Evolutionary conservation across 2,888 invertebrate genomes (phyloP), one percentile per base, ranked within the genome.

Genomic region (Trisateles emortualis): DNA sequence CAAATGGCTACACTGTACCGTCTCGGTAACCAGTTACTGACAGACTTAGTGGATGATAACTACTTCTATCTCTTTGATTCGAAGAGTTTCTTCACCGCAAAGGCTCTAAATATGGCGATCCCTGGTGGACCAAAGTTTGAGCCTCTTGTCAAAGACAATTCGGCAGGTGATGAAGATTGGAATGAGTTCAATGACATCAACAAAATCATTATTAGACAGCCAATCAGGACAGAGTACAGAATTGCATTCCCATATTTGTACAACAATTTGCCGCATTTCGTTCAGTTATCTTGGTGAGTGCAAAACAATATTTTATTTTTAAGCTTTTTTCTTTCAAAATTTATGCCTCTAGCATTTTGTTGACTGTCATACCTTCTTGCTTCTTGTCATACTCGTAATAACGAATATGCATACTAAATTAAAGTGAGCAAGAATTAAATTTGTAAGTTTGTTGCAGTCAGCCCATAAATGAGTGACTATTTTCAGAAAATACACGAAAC

Each of bases 121-220:
- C 99, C 99, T 8, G 99, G 99, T 48, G 99, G 99, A 0, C 99
- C 99, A 0, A 99, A 99, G 88, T 99, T 99, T 92, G 99, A 99
- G 86, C 99, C 99, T 0, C 92, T 99, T 3, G 98, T 99, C 13
- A 99, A 99, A 81, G 99, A 99, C 87, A 97, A 98, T 75, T 98
- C 98, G 78, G 96, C 98, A 46, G 98, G 98, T 1, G 99, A 99
- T 92, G 99, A 99, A 92, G 99, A 99, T 86, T 99, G 99, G 99
- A 99, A 99, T 91, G 99, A 99, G 91, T 99, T 99, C 81, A 99
- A 99, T 92, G 99, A 99, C 81, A 99, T 99, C 72, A 99, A 99
- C 88, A 99, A 99, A 92, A 99, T 99, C 76, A 99, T 99, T 64
- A 99, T 99, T 72, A 94, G 99, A 6, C 99, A 99, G 81, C 99